Evolutionary conservation across 2,888 invertebrate genomes (phyloP).

Genomic region (Yponomeuta plumbellus): DNA sequence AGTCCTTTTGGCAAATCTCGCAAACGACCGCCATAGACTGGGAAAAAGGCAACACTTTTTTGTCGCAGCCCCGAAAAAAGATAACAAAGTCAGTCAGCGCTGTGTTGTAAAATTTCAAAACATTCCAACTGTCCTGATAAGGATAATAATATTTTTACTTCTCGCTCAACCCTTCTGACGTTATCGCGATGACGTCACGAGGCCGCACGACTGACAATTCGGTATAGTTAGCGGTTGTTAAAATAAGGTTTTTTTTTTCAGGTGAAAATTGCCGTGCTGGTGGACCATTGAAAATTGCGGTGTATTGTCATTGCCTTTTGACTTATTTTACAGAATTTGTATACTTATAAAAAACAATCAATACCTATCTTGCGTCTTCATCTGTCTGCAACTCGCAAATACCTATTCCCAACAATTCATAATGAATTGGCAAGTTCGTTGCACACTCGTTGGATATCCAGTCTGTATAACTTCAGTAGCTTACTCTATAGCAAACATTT

Average conservation of each 20-base stretch:
- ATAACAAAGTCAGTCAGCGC: neutral
- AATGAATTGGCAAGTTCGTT: too few relatives aligned
- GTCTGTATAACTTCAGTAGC: neutral
- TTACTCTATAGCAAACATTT: neutral
- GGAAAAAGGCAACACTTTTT: neutral
- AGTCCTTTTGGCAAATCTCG: neutral
- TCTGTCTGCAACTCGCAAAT: too few relatives aligned
- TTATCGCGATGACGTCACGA: slow-evolving; percentile 63
- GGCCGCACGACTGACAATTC: slow-evolving; percentile 4
- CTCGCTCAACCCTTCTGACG: slow-evolving; percentile 68
- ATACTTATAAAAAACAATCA: too few relatives aligned
- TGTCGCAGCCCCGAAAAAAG: neutral
- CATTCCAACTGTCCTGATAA: slow-evolving; percentile 40
- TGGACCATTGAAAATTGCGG: neutral
- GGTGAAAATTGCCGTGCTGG: neutral
- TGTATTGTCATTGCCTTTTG: neutral
- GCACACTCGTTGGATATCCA: neutral
- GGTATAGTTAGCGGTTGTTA: neutral
- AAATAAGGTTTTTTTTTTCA: neutral
- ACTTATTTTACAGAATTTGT: neutral
- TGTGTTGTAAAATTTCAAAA: slow-evolving; percentile 9
- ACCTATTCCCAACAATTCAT: too few relatives aligned
- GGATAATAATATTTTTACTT: slow-evolving; percentile 38
- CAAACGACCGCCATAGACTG: neutral
- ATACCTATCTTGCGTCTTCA: too few relatives aligned